Percentiles rank a stretch among this genome's conserved stretches.
These are phyloP conservation scores for Blera fallax DNA, from an alignment of 2,888 invertebrate genomes.

Conservation along the genomic window DNA sequence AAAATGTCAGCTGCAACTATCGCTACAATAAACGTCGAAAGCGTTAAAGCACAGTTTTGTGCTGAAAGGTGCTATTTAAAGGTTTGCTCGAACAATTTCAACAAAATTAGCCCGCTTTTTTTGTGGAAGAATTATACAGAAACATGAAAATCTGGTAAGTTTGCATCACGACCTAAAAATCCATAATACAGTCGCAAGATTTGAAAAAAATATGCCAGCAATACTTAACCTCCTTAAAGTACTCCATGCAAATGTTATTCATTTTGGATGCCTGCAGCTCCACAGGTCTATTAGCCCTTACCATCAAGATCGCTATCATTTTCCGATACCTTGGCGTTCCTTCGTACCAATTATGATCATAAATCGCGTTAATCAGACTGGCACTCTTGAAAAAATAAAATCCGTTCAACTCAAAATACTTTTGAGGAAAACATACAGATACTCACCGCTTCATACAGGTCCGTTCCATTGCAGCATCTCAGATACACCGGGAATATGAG, in stretches of 20 bases:
- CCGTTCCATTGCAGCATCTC: not conserved
- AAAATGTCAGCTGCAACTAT: no score
- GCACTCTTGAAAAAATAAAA: constrained; percentile 2
- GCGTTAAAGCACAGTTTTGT: no score
- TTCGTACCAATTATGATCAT: constrained; percentile 21
- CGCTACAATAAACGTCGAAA: no score
- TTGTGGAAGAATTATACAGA: not conserved
- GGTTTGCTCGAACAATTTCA: no score
- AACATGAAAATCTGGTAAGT: constrained; percentile 18
- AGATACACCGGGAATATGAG: not conserved
- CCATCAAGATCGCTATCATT: constrained; percentile 1
- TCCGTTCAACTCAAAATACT: not conserved
- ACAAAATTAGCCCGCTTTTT: no score
- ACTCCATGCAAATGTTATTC: not conserved
- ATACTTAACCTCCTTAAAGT: constrained; percentile 20
- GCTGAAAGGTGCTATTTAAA: no score
- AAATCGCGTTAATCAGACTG: not conserved
- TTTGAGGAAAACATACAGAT: no score
- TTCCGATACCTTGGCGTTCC: constrained; percentile 2
- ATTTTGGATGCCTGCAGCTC: not conserved
- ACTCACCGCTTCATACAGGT: not conserved
- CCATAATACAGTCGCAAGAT: not conserved
- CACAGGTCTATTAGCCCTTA: not conserved
- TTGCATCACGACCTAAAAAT: not conserved
- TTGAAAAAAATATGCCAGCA: not conserved